Conservation (phyloP, 2,888 invertebrate genomes). For the Drosophila antonietae region DNA sequence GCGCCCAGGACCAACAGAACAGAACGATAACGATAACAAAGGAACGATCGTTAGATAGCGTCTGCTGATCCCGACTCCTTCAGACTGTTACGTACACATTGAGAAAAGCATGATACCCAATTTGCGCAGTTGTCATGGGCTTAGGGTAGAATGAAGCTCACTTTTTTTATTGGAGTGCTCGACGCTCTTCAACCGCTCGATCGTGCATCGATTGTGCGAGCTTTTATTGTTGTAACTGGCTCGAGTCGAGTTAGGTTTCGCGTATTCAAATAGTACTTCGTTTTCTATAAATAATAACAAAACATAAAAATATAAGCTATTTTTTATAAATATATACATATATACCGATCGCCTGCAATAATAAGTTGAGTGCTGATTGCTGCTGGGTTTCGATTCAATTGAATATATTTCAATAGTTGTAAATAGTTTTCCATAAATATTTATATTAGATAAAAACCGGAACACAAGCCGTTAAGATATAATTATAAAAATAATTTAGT, state of each 20-base stretch:
- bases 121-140: not conserved
- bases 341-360: not conserved
- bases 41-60: not conserved
- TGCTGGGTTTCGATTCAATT: not conserved
- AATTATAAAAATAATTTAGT: constrained; percentile 6
- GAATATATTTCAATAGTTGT: constrained; percentile 3
- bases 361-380: not conserved
- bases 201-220: constrained; percentile 19
- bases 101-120: not conserved
- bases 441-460: constrained; percentile 1
- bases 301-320: not conserved
- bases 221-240: constrained; percentile 38
- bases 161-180: constrained; percentile 1
- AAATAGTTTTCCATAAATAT: constrained; percentile 1
- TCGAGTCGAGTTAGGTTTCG: constrained; percentile 15
- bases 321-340: not conserved
- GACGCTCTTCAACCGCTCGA: constrained; percentile 20
- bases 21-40: too few relatives aligned
- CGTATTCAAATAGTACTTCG: constrained; percentile 20
- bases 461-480: not conserved
- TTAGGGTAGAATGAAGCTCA: constrained; percentile 31
- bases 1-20: too few relatives aligned
- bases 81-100: not conserved
- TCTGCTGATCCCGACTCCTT: not conserved
- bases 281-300: constrained; percentile 23